phyloP scores from a whole-genome alignment of 2,888 invertebrate genomes.

The Aproaerema taeniolella region DNA sequence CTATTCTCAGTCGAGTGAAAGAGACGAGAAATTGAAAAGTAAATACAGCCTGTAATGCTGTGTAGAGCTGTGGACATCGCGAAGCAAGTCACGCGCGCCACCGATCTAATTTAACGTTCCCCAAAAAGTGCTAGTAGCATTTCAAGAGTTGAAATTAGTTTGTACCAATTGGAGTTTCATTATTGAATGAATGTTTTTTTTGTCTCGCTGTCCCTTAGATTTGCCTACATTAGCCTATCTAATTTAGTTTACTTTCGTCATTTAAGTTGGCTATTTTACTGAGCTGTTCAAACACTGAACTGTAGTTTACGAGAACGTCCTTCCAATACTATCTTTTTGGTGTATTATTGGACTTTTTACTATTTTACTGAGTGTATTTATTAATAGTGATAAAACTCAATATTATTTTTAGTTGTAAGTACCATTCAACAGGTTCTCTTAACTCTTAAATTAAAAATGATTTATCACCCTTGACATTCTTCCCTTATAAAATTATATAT shows the following conservation, averaged over 20 bases:
- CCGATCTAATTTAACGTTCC: conserved; percentile 61
- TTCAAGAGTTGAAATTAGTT: conserved; percentile 51
- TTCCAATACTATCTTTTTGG: too few relatives aligned
- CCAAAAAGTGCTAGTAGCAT: conserved; percentile 53
- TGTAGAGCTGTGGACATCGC: conserved; percentile 39
- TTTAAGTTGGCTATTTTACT: too few relatives aligned
- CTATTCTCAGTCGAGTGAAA: conserved; percentile 24
- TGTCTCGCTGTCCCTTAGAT: neutral
- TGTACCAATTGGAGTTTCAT: conserved; percentile 21
- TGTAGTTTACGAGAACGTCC: too few relatives aligned
- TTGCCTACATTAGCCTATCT: neutral
- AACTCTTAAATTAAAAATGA: too few relatives aligned
- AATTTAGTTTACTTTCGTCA: neutral
- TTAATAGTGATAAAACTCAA: too few relatives aligned
- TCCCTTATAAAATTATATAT: too few relatives aligned
- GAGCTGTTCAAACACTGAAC: too few relatives aligned
- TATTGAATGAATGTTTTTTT: conserved; percentile 6
- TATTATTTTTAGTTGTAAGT: too few relatives aligned
- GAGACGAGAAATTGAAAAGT: conserved; percentile 31
- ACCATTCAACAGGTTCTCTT: too few relatives aligned
- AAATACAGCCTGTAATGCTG: conserved; percentile 40
- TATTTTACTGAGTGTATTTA: too few relatives aligned
- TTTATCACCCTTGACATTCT: too few relatives aligned
- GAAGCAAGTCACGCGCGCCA: conserved; percentile 53
- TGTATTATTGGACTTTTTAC: too few relatives aligned